Base-by-base conservation (phyloP, 2,888 invertebrate genomes). In the Epinotia brunnichana region DNA sequence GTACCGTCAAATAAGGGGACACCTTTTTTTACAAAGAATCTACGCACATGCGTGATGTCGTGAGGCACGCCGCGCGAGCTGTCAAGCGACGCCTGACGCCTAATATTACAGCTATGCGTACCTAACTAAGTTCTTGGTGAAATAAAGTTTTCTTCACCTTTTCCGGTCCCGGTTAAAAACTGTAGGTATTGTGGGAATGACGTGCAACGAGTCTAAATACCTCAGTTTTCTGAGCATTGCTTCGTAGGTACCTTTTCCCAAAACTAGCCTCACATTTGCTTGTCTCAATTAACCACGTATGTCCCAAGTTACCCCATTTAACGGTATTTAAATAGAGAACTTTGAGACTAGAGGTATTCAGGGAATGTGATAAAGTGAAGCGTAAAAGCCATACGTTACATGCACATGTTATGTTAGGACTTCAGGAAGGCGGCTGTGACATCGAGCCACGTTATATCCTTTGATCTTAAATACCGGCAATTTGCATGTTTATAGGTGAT, bases 401-500 rank as follows among this genome's bases (percentile, higher is more conserved):
- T 13, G 44, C 41, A 54, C 17, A 67, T 67, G n/a, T 39, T 56
- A 56, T 56, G n/a, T 41, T n/a, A n/a, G n/a, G n/a, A 2, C 44
- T 24, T n/a, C 29, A 17, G 56, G 15, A 21, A 7, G 48, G 29
- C 21, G 56, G 35, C 29, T 29, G 13, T 11, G 19, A 54, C 41
- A 54, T 29, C 13, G 10, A 69, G 17, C 53, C 44, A 35, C 67
- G 35, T 61, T 61, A 56, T 62, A 73, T 63, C 72, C 68, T 73
- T 68, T 73, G 68, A 73, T 73, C 48, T 68, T 63, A 59, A 71
- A 73, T 53, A 72, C 9, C 62, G 51, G 39, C 35, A 73, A 68
- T 68, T 73, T 73, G 57, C 68, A 73, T 68, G 72, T 68, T 73
- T 73, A 68, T 73, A 62, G 62, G 66, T 56, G 61, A 67, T 72